phyloP scores from a whole-genome alignment of 1,140 invertebrate species.

The Heterodera schachtii region DNA sequence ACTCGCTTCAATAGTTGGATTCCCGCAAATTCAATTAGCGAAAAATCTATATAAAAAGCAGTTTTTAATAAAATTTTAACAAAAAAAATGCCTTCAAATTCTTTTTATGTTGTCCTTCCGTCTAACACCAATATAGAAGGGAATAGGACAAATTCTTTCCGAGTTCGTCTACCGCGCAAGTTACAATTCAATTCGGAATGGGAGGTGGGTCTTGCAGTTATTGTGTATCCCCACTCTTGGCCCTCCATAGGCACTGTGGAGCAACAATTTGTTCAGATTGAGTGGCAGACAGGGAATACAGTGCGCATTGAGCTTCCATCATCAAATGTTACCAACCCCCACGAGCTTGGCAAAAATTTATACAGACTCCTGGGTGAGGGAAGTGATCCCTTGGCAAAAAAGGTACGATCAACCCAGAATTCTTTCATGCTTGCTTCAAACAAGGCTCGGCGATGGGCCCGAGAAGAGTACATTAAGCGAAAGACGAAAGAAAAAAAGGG shows the following conservation, averaged over 20 bases:
- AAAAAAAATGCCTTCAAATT: neutral
- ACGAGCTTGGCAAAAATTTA: neutral
- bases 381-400: neutral
- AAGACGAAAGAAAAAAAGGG: too few relatives aligned
- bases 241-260: conserved; percentile 17
- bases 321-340: neutral
- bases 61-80: too few relatives aligned
- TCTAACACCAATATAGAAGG: neutral
- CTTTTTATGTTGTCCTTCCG: conserved; percentile 1
- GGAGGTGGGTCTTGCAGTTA: neutral
- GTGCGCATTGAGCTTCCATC: neutral
- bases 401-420: neutral
- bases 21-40: neutral
- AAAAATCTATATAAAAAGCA: too few relatives aligned
- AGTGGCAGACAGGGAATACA: neutral
- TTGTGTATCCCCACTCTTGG: neutral
- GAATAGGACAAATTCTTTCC: neutral
- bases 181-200: neutral
- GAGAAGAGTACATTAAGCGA: neutral
- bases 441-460: neutral
- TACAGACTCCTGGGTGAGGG: neutral
- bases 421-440: neutral
- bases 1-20: conserved; percentile 26
- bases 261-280: neutral
- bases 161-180: neutral